Evolutionary conservation across 2,888 invertebrate genomes (phyloP), one percentile per base, ranked within the genome.

Genomic region (Melanchra persicariae): DNA sequence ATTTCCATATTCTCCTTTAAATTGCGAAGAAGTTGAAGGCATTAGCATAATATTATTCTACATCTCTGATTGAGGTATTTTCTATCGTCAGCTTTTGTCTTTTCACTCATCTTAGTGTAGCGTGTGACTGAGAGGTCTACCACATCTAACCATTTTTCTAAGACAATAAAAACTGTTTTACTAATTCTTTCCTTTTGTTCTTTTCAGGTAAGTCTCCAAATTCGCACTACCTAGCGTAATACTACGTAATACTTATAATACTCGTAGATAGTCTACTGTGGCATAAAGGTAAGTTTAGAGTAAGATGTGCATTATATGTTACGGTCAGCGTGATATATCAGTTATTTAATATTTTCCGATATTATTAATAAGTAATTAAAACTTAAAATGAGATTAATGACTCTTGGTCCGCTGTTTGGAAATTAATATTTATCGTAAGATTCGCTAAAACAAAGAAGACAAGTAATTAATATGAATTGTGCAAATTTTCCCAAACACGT

Each of bases 131-230:
- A 30, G 5, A 1, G 19, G 9, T n/a, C 26, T 6, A 19, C 4
- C 30, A 10, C 1, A 19, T 10, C 2, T n/a, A 0, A 12, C 1
- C 30, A 55, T 10, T n/a, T n/a, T 54, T 7, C 7, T n/a, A 15
- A 24, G 51, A 5, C 2, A 24, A 12, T 30, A n/a, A 49, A 51
- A 19, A 34, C 9, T 37, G 45, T 45, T 30, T n/a, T 1, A 64
- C 47, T 65, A 57, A 64, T 26, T 22, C 2, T 15, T 17, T 5
- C 19, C 34, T 51, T 49, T 15, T 57, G 30, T 61, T 66, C n/a
- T 59, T 71, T 66, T 49, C 60, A 71, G 71, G 71, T 71, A 71
- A 71, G 71, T 57, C 45, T 17, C 4, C 40, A 5, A 22, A 37
- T 15, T 22, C 8, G 15, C 57, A 47, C 37, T 49, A 12, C n/a